Evolutionary conservation across 2,888 invertebrate species (phyloP), one percentile per base, ranked within the genome.

Genomic region (Latrodectus elegans): DNA sequence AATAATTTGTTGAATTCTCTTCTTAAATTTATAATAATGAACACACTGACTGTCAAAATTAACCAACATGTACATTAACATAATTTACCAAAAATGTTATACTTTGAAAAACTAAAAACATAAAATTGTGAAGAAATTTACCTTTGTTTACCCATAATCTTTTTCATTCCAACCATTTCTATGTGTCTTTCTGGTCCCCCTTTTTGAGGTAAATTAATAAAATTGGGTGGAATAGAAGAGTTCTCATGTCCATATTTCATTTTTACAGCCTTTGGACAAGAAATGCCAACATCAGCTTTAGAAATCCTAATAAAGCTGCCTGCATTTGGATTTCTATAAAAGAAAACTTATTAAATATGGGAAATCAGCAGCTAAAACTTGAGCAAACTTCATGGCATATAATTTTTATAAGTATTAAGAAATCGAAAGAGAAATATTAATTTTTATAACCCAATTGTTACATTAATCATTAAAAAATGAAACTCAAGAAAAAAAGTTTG

Each of bases 141-240:
- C 92, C 94, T 94, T 91, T 95, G 95, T 90, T 94, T 94, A 49
- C 93, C 93, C 64, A 94, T 94, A 78, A 97, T 95, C 93, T 96
- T 96, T 89, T 97, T 96, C 93, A 97, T 96, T 15, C 98, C 98
- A 80, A 98, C 96, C 93, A 97, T 95, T 92, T 97, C 96, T 78
- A 98, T 94, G 89, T 96, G 95, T 0, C 96, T 95, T 0, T 96
- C 96, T 75, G 96, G 89, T 8, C 90, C 91, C 90, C 89, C 91
- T 51, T 88, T 88, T 65, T 89, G 88, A 14, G 89, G 83, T n/a
- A 88, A 67, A 55, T 79, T 70, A 26, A 85, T 81, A 60, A 79
- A 79, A 53, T 76, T 84, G 60, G 74, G 90, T 49, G 91, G 91
- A 12, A 91, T 91, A 6, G 91, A 91, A 82, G 90, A 90, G 80